Conservation (phyloP, 2,113 vertebrate species). For the Fulmarus glacialis region DNA sequence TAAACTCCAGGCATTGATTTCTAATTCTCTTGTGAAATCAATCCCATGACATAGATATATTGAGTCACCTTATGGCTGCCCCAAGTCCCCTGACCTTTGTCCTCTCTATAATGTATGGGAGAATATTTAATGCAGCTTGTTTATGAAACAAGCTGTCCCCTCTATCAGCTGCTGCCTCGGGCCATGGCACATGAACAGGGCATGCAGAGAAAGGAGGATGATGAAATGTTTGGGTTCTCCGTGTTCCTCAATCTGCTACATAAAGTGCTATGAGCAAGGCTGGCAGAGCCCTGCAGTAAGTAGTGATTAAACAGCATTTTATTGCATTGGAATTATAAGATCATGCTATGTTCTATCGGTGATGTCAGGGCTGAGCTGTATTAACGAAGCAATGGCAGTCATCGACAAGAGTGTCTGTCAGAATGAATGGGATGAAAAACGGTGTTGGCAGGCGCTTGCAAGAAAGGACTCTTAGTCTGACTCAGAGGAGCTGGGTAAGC, state of each 20-base stretch:
- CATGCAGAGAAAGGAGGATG: neutral
- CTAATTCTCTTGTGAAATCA: slow-evolving; percentile 63
- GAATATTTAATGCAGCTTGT: slow-evolving; percentile 60
- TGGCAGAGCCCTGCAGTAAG: neutral
- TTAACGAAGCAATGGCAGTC: neutral
- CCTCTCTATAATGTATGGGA: slow-evolving; percentile 40
- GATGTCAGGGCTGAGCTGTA: neutral
- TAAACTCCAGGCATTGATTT: slow-evolving; percentile 62
- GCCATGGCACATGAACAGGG: neutral
- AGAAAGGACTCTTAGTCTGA: neutral
- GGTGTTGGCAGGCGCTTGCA: neutral
- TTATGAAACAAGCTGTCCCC: slow-evolving; percentile 34
- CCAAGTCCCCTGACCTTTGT: slow-evolving; percentile 59
- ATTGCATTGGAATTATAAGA: neutral
- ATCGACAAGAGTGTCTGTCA: neutral
- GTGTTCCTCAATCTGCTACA: neutral
- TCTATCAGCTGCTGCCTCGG: neutral
- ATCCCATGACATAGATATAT: slow-evolving; percentile 69
- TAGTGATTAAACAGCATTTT: neutral
- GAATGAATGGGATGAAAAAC: neutral
- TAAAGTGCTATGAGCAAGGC: neutral
- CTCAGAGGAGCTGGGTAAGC: neutral
- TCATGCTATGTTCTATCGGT: neutral
- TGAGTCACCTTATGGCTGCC: slow-evolving; percentile 55
- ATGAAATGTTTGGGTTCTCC: neutral